These are phyloP conservation scores for Limnothrissa miodon DNA, from an alignment of 2,113 vertebrate genomes.

Conservation along the genomic window DNA sequence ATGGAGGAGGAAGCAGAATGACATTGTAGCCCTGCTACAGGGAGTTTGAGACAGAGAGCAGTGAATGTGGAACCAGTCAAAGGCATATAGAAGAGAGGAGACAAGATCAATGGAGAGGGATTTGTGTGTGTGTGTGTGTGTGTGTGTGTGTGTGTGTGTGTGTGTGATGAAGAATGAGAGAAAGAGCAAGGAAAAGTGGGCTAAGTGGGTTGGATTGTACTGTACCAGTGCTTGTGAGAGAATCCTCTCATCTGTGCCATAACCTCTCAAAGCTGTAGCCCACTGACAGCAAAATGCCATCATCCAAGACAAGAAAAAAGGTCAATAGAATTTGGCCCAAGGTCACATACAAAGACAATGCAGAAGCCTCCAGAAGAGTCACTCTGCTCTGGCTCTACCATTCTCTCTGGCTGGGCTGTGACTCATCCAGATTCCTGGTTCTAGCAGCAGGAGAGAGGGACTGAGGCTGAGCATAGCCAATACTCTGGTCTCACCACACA, in stretches of 20 bases:
- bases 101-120: background rate
- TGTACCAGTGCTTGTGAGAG: background rate
- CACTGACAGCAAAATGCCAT: background rate
- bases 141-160: background rate
- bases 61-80: too few species aligned
- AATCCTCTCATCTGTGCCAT: background rate
- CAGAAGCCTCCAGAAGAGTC: background rate
- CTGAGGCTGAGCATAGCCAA: background rate
- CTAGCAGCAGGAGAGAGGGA: conserved; percentile 20
- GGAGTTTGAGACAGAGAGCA: too few species aligned
- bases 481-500: background rate
- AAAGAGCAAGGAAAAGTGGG: too few species aligned
- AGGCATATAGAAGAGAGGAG: background rate
- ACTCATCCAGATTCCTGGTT: conserved; percentile 12
- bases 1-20: background rate
- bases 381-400: background rate
- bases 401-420: background rate
- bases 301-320: background rate
- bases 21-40: too few species aligned
- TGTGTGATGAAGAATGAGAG: too few species aligned
- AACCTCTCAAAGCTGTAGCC: background rate
- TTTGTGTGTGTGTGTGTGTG: too few species aligned
- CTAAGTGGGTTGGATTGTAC: background rate
- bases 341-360: background rate
- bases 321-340: background rate